Conservation (phyloP, 2,797 vertebrate genomes). For the Zenarchopterus dispar region DNA sequence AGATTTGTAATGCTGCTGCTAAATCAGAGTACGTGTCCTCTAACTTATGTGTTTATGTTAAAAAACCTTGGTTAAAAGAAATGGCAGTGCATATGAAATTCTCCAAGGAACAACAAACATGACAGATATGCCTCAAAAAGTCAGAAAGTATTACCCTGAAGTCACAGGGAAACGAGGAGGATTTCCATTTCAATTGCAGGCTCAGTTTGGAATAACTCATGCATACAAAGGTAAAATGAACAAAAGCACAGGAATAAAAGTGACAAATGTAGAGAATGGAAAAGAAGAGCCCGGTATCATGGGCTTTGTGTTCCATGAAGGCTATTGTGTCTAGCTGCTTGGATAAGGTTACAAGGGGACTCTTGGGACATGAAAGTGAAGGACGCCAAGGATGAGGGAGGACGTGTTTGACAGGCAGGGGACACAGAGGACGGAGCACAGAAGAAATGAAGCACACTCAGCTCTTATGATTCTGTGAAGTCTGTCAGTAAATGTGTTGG, state of each 20-base stretch:
- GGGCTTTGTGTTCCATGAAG: constrained; percentile 78
- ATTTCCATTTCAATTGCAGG: constrained; percentile 77
- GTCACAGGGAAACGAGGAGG: constrained; percentile 50
- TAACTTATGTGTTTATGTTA: constrained; percentile 57
- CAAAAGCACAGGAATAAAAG: constrained; percentile 78
- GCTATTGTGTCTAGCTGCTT: constrained; percentile 71
- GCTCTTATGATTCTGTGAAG: not conserved
- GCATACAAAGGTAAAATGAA: constrained; percentile 71
- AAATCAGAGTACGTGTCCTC: constrained; percentile 23
- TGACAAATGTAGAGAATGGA: constrained; percentile 79
- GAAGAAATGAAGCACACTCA: constrained; percentile 42
- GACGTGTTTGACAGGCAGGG: constrained; percentile 79
- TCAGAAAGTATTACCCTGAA: constrained; percentile 66
- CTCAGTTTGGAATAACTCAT: constrained; percentile 74
- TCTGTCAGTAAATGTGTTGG: constrained; percentile 18
- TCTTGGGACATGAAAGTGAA: constrained; percentile 72
- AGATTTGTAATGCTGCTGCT: constrained; percentile 45
- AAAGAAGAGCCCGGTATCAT: constrained; percentile 59
- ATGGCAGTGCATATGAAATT: constrained; percentile 50
- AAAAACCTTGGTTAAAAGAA: constrained; percentile 59
- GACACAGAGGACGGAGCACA: constrained; percentile 59
- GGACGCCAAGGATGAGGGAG: constrained; percentile 70
- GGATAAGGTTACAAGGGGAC: constrained; percentile 72
- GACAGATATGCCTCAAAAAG: constrained; percentile 61
- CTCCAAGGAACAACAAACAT: constrained; percentile 69